These are phyloP conservation scores for Tetraneura akinire DNA, from an alignment of 1,140 invertebrate genomes.

Conservation along the genomic window DNA sequence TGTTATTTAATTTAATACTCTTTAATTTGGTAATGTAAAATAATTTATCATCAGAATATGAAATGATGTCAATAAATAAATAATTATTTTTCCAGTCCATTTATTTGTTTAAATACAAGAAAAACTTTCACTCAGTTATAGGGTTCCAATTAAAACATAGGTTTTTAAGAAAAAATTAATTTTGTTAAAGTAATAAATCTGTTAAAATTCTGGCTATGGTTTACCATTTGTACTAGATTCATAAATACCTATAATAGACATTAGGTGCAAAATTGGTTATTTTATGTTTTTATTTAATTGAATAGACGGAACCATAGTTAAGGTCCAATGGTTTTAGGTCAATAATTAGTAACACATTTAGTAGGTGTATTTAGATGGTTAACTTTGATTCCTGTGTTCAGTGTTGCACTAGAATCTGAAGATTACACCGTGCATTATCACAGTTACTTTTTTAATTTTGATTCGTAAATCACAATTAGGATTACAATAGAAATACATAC, in stretches of 20 bases:
- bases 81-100: constrained; percentile 30
- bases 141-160: not conserved
- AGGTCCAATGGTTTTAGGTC: constrained; percentile 49
- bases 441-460: not conserved
- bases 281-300: not conserved
- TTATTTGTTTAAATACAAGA: not conserved
- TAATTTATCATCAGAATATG: constrained; percentile 6
- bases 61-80: constrained; percentile 20
- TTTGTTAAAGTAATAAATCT: not conserved
- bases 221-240: not conserved
- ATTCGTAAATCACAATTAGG: not conserved
- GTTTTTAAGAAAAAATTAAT: not conserved
- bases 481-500: not conserved
- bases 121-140: constrained; percentile 44
- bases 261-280: not conserved
- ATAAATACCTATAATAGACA: not conserved
- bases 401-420: not conserved
- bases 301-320: not conserved
- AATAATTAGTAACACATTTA: constrained; percentile 13
- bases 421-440: not conserved
- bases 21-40: not conserved
- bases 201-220: not conserved
- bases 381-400: constrained; percentile 34
- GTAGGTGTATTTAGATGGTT: not conserved
- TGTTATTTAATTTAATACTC: constrained; percentile 1